phyloP scores from a whole-genome alignment of 2,113 vertebrate species.

The Psilopogon haemacephalus region DNA sequence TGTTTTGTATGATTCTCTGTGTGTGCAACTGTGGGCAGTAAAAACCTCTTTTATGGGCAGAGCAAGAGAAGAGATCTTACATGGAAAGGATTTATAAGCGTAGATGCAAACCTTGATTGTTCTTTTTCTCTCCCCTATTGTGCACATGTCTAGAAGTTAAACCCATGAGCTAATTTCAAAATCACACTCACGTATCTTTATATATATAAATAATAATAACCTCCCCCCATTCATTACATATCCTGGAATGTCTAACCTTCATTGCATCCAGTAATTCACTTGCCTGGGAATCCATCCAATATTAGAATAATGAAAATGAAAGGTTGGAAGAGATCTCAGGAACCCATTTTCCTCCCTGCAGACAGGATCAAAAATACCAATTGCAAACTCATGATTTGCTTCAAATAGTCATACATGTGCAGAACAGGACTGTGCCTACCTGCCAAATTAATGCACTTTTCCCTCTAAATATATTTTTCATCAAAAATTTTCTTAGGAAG shows the following conservation, averaged over 20 bases:
- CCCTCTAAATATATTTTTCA: neutral
- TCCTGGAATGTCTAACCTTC: slow-evolving; percentile 37
- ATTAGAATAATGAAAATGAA: slow-evolving; percentile 20
- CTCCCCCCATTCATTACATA: neutral
- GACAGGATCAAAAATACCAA: neutral
- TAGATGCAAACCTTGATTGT: neutral
- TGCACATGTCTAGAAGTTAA: neutral
- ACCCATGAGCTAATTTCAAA: slow-evolving; percentile 44
- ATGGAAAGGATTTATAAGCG: neutral
- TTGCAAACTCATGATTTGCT: neutral
- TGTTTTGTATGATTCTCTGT: too few relatives aligned
- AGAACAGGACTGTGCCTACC: neutral
- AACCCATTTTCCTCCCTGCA: slow-evolving; percentile 24
- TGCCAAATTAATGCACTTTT: neutral
- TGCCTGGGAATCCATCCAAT: slow-evolving; percentile 49
- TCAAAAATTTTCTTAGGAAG: neutral
- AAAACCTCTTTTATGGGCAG: neutral
- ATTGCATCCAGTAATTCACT: slow-evolving; percentile 39
- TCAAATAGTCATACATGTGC: neutral
- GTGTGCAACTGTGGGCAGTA: neutral
- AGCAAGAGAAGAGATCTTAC: neutral
- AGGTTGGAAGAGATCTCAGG: slow-evolving; percentile 43
- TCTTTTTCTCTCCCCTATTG: neutral
- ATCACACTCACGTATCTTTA: neutral
- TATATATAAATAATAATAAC: slow-evolving; percentile 11